These are phyloP conservation scores for Physocephala rufipes DNA, from an alignment of 2,888 invertebrate genomes.

Conservation along the genomic window DNA sequence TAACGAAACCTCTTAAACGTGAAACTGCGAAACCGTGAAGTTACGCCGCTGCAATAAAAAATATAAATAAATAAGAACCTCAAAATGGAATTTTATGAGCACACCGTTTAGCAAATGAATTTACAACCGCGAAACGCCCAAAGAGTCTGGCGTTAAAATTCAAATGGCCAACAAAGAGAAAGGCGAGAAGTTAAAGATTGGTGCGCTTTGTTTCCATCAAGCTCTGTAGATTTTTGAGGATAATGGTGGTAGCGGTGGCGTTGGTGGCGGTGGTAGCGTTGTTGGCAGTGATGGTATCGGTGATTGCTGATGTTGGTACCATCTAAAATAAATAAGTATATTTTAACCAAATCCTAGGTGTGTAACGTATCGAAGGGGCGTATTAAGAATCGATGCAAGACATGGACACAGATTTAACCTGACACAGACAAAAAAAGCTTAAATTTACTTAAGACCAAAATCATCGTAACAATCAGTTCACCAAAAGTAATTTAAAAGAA, in stretches of 20 bases:
- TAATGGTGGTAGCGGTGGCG: not conserved
- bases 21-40: slow-evolving; percentile 29
- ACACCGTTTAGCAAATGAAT: slow-evolving; percentile 67
- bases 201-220: not conserved
- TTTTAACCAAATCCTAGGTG: not conserved
- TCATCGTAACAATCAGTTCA: no score
- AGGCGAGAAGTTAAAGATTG: not conserved
- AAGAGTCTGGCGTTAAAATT: slow-evolving; percentile 66
- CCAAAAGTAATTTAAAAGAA: no score
- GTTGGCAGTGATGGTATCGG: not conserved
- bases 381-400: slow-evolving; percentile 12
- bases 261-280: not conserved
- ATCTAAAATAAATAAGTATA: slow-evolving; percentile 24
- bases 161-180: slow-evolving; percentile 52
- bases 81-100: slow-evolving; percentile 63
- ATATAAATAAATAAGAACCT: no score
- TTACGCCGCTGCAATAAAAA: slow-evolving; percentile 15
- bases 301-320: not conserved
- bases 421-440: not conserved
- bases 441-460: not conserved
- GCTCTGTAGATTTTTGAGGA: not conserved
- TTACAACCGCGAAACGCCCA: slow-evolving; percentile 67
- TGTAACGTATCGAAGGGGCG: slow-evolving; percentile 20
- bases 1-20: no score
- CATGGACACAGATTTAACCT: slow-evolving; percentile 24